Percentiles rank a stretch among this genome's conserved stretches.
Conservation (phyloP, 2,888 invertebrate species). For the Macrophya annulata region DNA sequence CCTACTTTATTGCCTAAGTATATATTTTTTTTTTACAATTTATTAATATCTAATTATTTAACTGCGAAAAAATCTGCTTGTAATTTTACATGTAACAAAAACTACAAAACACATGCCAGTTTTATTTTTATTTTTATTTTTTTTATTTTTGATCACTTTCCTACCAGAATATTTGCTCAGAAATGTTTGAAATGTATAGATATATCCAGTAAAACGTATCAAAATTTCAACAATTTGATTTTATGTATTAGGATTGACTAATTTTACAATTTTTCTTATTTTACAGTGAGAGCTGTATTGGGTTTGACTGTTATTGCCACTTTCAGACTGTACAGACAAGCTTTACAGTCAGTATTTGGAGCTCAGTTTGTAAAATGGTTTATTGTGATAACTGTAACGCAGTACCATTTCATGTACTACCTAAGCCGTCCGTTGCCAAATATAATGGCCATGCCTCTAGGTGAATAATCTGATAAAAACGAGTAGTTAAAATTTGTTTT, state of each 20-base stretch:
- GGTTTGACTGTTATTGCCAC: slow-evolving; percentile 88
- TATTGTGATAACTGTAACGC: slow-evolving; percentile 91
- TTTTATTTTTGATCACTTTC: no score
- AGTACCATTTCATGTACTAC: slow-evolving; percentile 99
- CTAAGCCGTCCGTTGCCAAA: slow-evolving; percentile 97
- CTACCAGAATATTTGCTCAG: not conserved
- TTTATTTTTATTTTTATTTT: not conserved
- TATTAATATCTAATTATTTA: not conserved
- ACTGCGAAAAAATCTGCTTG: not conserved
- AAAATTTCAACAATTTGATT: not conserved
- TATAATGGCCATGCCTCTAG: slow-evolving; percentile 94
- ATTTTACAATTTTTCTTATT: slow-evolving; percentile 63
- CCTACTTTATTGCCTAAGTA: not conserved
- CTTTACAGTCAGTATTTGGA: slow-evolving; percentile 91
- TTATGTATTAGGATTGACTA: slow-evolving; percentile 37
- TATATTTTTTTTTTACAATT: not conserved
- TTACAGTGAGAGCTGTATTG: slow-evolving; percentile 91
- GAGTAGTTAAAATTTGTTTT: slow-evolving; percentile 23
- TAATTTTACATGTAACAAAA: slow-evolving; percentile 35
- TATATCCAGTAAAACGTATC: not conserved
- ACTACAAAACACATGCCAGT: no score
- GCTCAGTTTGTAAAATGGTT: slow-evolving; percentile 90
- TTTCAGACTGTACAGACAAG: slow-evolving; percentile 88
- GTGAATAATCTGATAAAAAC: slow-evolving; percentile 81
- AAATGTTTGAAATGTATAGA: not conserved